A percentile compares a stretch with the other conserved stretches of the same genome.
phyloP scores from a whole-genome alignment of 2,113 vertebrate species.

The Microtus pennsylvanicus region DNA sequence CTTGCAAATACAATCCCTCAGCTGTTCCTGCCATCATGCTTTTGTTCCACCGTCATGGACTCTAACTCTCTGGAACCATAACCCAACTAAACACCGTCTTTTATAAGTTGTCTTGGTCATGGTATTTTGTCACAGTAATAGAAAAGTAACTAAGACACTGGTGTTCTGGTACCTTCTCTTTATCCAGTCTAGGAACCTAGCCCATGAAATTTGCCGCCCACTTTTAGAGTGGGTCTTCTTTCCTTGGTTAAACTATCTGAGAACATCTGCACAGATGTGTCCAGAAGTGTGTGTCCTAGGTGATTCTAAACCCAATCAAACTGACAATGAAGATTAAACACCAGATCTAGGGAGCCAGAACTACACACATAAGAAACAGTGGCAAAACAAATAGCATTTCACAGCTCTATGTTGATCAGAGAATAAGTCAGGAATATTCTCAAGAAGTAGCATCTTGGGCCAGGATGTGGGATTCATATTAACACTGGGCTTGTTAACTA shows the following conservation, averaged over 20 bases:
- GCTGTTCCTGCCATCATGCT: not conserved
- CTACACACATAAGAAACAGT: not conserved
- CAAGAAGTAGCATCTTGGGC: not conserved
- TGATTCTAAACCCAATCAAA: not conserved
- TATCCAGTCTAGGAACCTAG: not conserved
- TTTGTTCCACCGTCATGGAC: not conserved
- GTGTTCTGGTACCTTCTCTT: not conserved
- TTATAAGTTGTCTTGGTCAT: not conserved
- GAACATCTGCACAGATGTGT: not conserved
- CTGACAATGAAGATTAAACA: not conserved
- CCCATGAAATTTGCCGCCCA: not conserved
- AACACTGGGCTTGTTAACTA: accelerated
- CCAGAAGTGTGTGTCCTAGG: not conserved
- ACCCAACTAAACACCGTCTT: not conserved
- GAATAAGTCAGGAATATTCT: not conserved
- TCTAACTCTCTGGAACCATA: not conserved
- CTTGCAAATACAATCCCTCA: not conserved
- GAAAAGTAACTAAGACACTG: not conserved
- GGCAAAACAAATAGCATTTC: not conserved
- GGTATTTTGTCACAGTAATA: not conserved
- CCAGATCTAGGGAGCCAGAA: not conserved
- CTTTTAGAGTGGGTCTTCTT: not conserved
- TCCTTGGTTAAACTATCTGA: not conserved
- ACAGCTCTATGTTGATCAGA: not conserved
- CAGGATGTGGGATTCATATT: accelerated